Conservation (phyloP, 2,888 invertebrate species). For the Hedya salicella region DNA sequence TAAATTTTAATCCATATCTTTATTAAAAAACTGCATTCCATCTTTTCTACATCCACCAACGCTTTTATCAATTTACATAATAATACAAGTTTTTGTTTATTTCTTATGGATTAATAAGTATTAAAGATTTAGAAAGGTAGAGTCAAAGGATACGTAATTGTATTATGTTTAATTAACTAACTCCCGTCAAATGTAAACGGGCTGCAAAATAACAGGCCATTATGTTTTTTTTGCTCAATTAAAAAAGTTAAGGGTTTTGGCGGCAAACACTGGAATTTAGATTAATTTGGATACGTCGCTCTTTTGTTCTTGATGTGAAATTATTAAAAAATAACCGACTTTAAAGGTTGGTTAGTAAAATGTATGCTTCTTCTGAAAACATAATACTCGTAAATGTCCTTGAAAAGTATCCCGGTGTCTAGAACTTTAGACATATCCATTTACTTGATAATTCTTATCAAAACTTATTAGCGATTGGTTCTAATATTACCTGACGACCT, state of each 20-base stretch:
- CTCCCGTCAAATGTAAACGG: conserved; percentile 72
- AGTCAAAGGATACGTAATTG: conserved; percentile 53
- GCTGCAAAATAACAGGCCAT: conserved; percentile 72
- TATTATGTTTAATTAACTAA: conserved; percentile 72
- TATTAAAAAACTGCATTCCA: background rate
- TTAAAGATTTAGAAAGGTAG: conserved; percentile 50
- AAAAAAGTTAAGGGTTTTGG: conserved; percentile 38
- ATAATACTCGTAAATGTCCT: too few relatives aligned
- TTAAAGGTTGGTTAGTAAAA: too few relatives aligned
- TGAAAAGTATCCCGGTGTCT: too few relatives aligned
- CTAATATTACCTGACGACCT: too few relatives aligned
- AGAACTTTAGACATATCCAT: too few relatives aligned
- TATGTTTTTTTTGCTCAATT: conserved; percentile 54
- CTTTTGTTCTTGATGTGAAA: background rate
- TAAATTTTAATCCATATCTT: background rate
- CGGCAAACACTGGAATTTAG: conserved; percentile 9
- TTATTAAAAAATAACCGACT: background rate
- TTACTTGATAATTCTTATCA: too few relatives aligned
- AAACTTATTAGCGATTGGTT: too few relatives aligned
- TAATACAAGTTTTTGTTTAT: too few relatives aligned
- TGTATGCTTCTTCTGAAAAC: too few relatives aligned
- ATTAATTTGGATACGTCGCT: background rate
- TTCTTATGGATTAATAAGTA: too few relatives aligned
- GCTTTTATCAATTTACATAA: too few relatives aligned
- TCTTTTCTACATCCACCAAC: conserved; percentile 43